Evolutionary conservation across 2,113 vertebrate species (phyloP), one percentile per base, ranked within the genome.

Genomic region (Lycocorax pyrrhopterus): DNA sequence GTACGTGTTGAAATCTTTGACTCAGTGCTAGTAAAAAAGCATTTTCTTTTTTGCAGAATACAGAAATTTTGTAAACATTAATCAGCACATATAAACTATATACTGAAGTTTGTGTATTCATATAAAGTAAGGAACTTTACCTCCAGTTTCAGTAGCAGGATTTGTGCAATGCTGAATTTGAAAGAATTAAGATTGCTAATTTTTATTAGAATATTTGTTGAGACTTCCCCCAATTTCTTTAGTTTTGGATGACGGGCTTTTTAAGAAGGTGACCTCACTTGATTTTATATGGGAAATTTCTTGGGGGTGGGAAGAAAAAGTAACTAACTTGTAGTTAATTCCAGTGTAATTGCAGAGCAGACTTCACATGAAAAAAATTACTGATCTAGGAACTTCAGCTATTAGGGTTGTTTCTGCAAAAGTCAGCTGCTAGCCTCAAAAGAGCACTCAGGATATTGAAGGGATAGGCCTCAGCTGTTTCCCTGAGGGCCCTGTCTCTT

Each of bases 71-170:
- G 82, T 91, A 94, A 97, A 91, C 52, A 51, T 82, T 55, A 60
- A n/a, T 67, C 55, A 90, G 53, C 41, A 88, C 47, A 62, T 19
- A n/a, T 20, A 60, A n/a, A 72, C 67, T 83, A 64, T 27, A 78
- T 43, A 52, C 29, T 63, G 63, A 94, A 69, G 62, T 69, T 25
- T 59, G 46, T 4, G 3, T 71, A 76, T 47, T 59, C 37, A 23
- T 60, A n/a, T 33, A 27, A 84, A 86, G 16, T 74, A 82, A 84
- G 67, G 46, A 96, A 63, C 35, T 83, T 79, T 73, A 81, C 51
- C 82, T 96, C 83, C 87, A 88, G 55, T 91, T 90, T 94, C 67
- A 83, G 51, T 62, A 87, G 58, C 55, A 85, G 78, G 67, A 85
- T 87, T 79, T 90, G 51, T 83, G 55, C 29, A 84, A 62, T 53